Evolutionary conservation across 2,888 invertebrate genomes (phyloP).

Genomic region (Sicus ferrugineus): DNA sequence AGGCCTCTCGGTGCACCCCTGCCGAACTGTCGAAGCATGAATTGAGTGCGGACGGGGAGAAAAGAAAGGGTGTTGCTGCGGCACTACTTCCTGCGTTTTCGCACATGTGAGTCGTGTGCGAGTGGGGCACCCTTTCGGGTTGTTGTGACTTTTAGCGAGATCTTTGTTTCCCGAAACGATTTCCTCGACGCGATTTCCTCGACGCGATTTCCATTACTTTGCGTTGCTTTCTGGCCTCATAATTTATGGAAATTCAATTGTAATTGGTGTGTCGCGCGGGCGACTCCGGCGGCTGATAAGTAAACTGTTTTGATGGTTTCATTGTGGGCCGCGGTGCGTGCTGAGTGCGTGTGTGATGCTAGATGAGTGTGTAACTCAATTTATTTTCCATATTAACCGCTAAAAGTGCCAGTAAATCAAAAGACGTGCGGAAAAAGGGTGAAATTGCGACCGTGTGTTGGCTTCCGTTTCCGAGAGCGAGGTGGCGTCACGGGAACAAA

Average conservation of each 20-base stretch:
- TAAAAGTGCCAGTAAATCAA: conserved; percentile 56
- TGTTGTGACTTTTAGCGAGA: conserved; percentile 17
- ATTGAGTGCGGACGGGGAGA: not conserved
- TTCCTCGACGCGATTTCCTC: conserved; percentile 18
- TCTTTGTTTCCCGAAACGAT: conserved; percentile 24
- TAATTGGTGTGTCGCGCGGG: conserved; percentile 53
- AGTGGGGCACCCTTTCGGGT: not conserved
- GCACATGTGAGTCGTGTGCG: not conserved
- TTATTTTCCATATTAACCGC: conserved; percentile 48
- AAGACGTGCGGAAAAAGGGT: conserved; percentile 41
- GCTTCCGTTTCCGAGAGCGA: conserved; percentile 14
- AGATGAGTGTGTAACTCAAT: conserved; percentile 47
- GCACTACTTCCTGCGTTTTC: not conserved
- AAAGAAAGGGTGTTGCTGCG: not conserved
- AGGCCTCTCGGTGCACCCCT: not conserved
- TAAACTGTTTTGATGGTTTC: conserved; percentile 33
- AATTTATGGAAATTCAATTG: conserved; percentile 63
- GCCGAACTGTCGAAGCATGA: not conserved
- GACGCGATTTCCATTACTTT: conserved; percentile 2
- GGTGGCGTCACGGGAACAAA: not conserved
- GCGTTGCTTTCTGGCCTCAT: conserved; percentile 35
- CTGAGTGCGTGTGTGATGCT: not conserved
- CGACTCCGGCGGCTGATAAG: conserved; percentile 16
- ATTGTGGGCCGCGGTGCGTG: conserved; percentile 41
- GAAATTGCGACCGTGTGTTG: conserved; percentile 27